Percentiles rank a stretch among this genome's conserved stretches.
Conservation (phyloP, 1,140 invertebrate species). For the Hylyphantes graminicola region DNA sequence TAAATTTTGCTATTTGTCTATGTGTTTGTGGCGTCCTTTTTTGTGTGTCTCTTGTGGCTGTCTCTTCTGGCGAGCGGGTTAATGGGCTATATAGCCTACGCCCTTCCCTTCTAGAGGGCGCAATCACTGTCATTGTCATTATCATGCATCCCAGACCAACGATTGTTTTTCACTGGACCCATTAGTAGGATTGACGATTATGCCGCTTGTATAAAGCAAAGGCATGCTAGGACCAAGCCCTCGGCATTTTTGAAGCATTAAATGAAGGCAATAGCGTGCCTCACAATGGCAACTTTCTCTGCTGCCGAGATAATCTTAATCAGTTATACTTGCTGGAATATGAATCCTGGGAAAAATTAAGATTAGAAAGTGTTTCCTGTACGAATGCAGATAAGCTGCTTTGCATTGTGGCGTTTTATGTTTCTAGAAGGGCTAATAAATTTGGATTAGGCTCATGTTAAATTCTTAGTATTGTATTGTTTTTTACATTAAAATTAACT, state of each 20-base stretch:
- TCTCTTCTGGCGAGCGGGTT: too few species aligned
- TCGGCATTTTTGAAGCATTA: slow-evolving; percentile 22
- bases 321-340: slow-evolving; percentile 24
- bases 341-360: slow-evolving; percentile 28
- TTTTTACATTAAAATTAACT: slow-evolving; percentile 1
- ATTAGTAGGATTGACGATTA: too few species aligned
- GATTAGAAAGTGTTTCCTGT: not conserved
- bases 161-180: too few species aligned
- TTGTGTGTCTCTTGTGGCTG: too few species aligned
- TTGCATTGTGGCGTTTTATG: not conserved
- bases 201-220: too few species aligned
- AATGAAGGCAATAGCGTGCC: slow-evolving; percentile 1
- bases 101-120: too few species aligned
- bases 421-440: not conserved
- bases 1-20: too few species aligned
- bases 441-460: not conserved
- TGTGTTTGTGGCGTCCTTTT: too few species aligned
- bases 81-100: too few species aligned
- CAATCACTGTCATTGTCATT: too few species aligned
- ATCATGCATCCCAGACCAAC: too few species aligned
- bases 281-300: slow-evolving; percentile 22
- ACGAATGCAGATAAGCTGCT: slow-evolving; percentile 13
- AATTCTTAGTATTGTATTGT: not conserved
- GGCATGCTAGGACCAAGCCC: not conserved
- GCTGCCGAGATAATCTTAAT: slow-evolving; percentile 11